Base-by-base conservation (phyloP, 2,113 vertebrate genomes). In the Alligator sinensis region DNA sequence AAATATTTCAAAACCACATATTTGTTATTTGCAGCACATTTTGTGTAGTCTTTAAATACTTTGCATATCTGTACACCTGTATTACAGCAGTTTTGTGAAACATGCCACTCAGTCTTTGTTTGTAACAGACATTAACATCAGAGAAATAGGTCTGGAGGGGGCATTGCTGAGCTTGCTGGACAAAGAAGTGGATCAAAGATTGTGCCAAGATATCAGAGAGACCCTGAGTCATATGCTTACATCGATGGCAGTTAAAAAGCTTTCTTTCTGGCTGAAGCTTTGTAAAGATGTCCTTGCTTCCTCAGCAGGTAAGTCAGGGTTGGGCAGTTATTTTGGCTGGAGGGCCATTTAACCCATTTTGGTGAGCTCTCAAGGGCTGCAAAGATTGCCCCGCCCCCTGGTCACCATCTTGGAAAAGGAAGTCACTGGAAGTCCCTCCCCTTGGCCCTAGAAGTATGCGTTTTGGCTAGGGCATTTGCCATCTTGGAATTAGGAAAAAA, bases 211-310 rank as follows among this genome's bases (percentile, higher is more conserved):
- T 97, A 98, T 99, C 96, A 98, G 96, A 97, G 99, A 99, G 92
- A 99, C 98, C 25, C 97, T 99, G 88, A 98, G 97, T 88, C 98
- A 99, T 91, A 99, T 99, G 98, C 98, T 99, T 88, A 97, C 97
- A 25, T 98, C 98, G 61, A 98, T 98, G 95, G 98, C 98, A 21
- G 97, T 98, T 28, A 97, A 97, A 70, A 98, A 98, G n/a, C 98
- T 99, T 89, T 98, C 98, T 21, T 98, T 98, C 94, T 99, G 99
- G 99, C 96, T 99, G 63, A 99, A 99, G 75, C 98, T 99, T 89
- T 99, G 99, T 98, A 99, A 99, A 96, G 99, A 99, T 86, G 98
- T 99, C 82, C 98, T 99, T 93, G 98, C 99, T 80, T 98, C 99
- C 5, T 99, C 98, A 72, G 98, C 98, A 78, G 99, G 99, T 99